Evolutionary conservation across 2,797 vertebrate genomes (phyloP), one percentile per base, ranked within the genome.

Genomic region (Macrochelys suwanniensis): DNA sequence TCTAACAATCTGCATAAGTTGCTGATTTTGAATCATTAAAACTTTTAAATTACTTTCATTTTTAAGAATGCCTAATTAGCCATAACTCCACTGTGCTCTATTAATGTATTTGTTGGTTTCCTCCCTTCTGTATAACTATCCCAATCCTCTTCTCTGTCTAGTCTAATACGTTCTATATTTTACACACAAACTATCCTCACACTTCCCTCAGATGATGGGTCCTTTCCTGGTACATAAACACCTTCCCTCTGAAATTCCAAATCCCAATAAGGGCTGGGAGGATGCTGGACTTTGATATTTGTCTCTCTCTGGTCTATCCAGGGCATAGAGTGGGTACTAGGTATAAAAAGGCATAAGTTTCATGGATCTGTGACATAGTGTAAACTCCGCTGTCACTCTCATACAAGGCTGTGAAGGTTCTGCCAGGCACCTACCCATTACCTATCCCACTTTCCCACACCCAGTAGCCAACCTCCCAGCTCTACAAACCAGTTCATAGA

Each of bases 341-440:
- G 49, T 19, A 50, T 37, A 84, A 51, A 56, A 84, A 51, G 42
- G 26, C 16, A 68, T 33, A 37, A n/a, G 1, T 82, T 90, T 84
- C 26, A 17, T 0, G 1, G 19, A 37, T 19, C 33, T 68, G 33
- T 68, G 61, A n/a, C 23, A 90, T 47, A 89, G 31, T 31, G 21
- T 76, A 47, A 45, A 42, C 21, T 26, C 37, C 4, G 12, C 42
- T 76, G 23, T 1, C 47, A 19, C 21, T 25, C 7, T 57, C 45
- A 7, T 33, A 0, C 0, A 74, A 89, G 8, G 9, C 25, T 54
- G 16, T 4, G 68, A 42, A 82, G 54, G 12, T 19, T 2, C 6
- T 79, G 2, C 3, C 45, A 77, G 57, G 88, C 57, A 25, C 33
- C 79, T 93, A 49, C 13, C n/a, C 33, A 8, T 21, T 56, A 3